Evolutionary conservation across 2,888 invertebrate genomes (phyloP), one percentile per base, ranked within the genome.

Genomic region (Sabellastarte sp.): DNA sequence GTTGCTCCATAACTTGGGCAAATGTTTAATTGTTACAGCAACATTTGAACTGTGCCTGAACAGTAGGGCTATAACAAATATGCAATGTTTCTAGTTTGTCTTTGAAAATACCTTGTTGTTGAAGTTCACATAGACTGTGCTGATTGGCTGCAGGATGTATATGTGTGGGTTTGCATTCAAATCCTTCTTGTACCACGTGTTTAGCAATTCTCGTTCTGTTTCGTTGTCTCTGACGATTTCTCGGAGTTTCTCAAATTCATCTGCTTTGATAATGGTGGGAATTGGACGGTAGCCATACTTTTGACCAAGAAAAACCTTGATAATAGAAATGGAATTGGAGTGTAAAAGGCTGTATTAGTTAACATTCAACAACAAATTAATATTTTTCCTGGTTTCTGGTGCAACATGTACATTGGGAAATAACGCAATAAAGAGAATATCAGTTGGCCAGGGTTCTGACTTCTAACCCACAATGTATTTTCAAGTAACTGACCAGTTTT

Each of bases 271-370:
- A 80, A 95, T 93, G 0, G 96, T 95, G 0, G 97, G 98, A 72
- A 98, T 93, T 0, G 98, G 97, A 20, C 98, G 89, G 84, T 98
- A 98, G 28, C 98, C 98, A 84, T 98, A 98, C 84, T 98, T 98
- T 86, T 98, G 97, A 0, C 97, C 97, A 28, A 97, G 86, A 79
- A 98, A 97, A 59, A 95, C 90, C 91, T 91, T 71, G 24, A 41
- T 32, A 28, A 29, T 15, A 5, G 20, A 24, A 24, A 32, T 20
- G 28, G 24, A n/a, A 50, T 15, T 5, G 59, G 4, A 4, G 24
- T 26, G 5, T n/a, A n/a, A n/a, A n/a, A n/a, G n/a, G n/a, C n/a
- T n/a, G n/a, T n/a, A n/a, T n/a, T n/a, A n/a, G n/a, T n/a, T n/a
- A n/a, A n/a, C n/a, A n/a, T n/a, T n/a, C n/a, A n/a, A n/a, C n/a